Conservation (phyloP, 2,888 invertebrate genomes). For the Ectemnius continuus region DNA sequence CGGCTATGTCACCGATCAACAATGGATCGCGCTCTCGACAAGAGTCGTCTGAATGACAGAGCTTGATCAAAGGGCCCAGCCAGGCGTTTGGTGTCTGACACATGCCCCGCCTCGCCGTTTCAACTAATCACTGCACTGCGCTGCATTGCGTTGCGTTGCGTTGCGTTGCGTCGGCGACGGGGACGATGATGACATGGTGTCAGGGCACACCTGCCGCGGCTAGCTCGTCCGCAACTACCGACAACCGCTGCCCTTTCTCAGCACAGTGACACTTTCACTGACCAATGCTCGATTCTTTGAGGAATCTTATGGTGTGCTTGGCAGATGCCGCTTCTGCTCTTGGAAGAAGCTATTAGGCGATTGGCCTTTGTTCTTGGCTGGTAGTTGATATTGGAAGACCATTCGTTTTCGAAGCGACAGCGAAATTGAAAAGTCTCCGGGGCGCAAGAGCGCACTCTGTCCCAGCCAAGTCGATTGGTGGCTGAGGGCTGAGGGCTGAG, state of each 20-base stretch:
- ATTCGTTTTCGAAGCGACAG: constrained; percentile 65
- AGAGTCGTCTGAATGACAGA: constrained; percentile 76
- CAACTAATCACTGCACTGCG: constrained; percentile 48
- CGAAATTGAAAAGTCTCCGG: constrained; percentile 71
- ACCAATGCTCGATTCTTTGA: no score
- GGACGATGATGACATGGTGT: no score
- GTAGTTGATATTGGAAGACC: constrained; percentile 69
- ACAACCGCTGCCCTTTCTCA: no score
- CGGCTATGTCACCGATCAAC: constrained; percentile 39
- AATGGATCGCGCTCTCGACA: constrained; percentile 61
- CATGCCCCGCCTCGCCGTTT: constrained; percentile 68
- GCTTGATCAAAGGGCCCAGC: constrained; percentile 75
- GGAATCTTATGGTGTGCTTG: no score
- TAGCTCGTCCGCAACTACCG: no score
- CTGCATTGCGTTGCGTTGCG: no score
- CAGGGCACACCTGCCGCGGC: no score
- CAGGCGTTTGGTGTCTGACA: constrained; percentile 76
- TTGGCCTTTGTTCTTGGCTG: background rate
- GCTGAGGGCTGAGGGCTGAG: no score
- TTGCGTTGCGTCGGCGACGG: no score
- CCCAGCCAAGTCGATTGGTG: background rate
- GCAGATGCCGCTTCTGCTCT: no score
- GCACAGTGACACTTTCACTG: no score
- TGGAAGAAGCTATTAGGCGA: no score
- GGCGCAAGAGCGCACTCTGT: constrained; percentile 30